Evolutionary conservation across 1,140 invertebrate species (phyloP), one percentile per base, ranked within the genome.

Genomic region (Galleria mellonella): DNA sequence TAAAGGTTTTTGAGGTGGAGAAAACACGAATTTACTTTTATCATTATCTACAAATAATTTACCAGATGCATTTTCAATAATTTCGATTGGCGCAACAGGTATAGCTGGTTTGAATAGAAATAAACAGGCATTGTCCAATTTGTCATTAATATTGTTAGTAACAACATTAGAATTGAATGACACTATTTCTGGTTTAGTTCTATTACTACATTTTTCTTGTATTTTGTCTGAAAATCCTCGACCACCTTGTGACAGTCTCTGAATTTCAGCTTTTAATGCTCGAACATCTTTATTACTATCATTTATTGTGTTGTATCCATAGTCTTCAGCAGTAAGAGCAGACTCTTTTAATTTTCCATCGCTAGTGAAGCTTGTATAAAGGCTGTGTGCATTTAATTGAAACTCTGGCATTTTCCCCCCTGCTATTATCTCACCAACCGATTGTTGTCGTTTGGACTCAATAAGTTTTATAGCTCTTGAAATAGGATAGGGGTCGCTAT

Each of bases 291-390:
- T 79, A 44, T 79, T 72, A 28, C 65, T 81, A 46, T 85, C 83
- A 52, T 83, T 76, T 15, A 58, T 56, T 1, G 84, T 83, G 44
- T 73, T 68, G 60, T 86, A 78, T 17, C 74, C 71, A 69, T 90
- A 87, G 74, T 90, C 87, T 55, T 87, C 71, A 55, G 89, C 90
- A 43, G 88, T 75, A 7, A 90, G 54, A 0, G 90, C 87, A 9
- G 78, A 62, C 43, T 82, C 56, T 51, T 87, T 85, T 14, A 91
- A 71, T 66, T 86, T 89, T 2, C 91, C 91, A 36, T 90, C 78
- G 9, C 74, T 67, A 63, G 90, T 87, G 59, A 94, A 94, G 79
- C 93, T 94, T 10, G 88, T 87, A 52, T 92, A 89, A 0, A 90
- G 87, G 2, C 62, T 63, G 55, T 92, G 89, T 48, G 77, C 78